Evolutionary conservation across 2,888 invertebrate species (phyloP).

Genomic region (Latrodectus hesperus): DNA sequence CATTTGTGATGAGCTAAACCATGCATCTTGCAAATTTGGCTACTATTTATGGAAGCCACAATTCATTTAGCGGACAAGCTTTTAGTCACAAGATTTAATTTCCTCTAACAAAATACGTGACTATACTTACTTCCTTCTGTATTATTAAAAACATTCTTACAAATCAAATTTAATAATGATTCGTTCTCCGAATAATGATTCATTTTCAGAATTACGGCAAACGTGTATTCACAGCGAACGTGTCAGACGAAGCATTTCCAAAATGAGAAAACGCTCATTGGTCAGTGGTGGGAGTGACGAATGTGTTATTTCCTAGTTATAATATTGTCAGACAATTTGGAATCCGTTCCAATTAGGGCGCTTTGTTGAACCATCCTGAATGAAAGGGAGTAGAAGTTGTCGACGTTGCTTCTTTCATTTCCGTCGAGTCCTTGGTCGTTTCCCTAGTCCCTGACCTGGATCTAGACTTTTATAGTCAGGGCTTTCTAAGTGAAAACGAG

Average conservation of each 20-base stretch:
- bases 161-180: too few relatives aligned
- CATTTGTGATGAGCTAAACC: too few relatives aligned
- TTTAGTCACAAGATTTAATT: too few relatives aligned
- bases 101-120: too few relatives aligned
- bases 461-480: slow-evolving; percentile 13
- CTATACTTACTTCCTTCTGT: too few relatives aligned
- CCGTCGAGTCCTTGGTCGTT: slow-evolving; percentile 49
- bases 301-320: slow-evolving; percentile 3
- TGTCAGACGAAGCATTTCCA: background rate
- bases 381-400: slow-evolving; percentile 47
- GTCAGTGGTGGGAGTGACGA: background rate
- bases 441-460: slow-evolving; percentile 56
- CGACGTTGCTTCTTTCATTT: slow-evolving; percentile 7
- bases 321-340: background rate
- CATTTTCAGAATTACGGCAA: too few relatives aligned
- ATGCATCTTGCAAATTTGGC: too few relatives aligned
- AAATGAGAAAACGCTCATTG: slow-evolving; percentile 1
- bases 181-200: too few relatives aligned
- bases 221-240: too few relatives aligned
- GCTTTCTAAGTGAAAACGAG: background rate
- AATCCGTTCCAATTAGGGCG: slow-evolving; percentile 33
- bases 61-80: too few relatives aligned
- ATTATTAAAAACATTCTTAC: too few relatives aligned
- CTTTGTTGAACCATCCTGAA: slow-evolving; percentile 13
- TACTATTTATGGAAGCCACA: too few relatives aligned